Conservation (phyloP, 2,113 vertebrate genomes). For the Oryzias celebensis region DNA sequence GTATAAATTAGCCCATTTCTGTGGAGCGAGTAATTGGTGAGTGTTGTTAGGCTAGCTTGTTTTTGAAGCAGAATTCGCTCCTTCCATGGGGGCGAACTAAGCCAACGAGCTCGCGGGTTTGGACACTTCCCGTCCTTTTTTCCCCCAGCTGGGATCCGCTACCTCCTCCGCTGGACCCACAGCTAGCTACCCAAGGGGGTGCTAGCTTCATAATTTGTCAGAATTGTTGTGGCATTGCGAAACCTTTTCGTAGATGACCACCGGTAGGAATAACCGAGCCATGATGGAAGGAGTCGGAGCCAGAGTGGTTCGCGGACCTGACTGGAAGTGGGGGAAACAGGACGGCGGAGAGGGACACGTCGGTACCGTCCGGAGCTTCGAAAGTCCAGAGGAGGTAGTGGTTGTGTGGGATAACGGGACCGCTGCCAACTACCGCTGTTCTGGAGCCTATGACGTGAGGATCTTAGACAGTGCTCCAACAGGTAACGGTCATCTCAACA, state of each 20-base stretch:
- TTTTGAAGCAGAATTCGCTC: slow-evolving; percentile 32
- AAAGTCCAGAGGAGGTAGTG: slow-evolving; percentile 97
- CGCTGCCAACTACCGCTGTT: slow-evolving; percentile 97
- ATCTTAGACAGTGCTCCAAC: slow-evolving; percentile 97
- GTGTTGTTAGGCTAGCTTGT: slow-evolving; percentile 23
- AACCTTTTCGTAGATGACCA: slow-evolving; percentile 83
- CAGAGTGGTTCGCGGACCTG: slow-evolving; percentile 92
- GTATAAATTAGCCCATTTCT: not conserved
- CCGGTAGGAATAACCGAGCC: slow-evolving; percentile 94
- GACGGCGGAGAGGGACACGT: slow-evolving; percentile 98
- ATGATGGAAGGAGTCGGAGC: slow-evolving; percentile 99
- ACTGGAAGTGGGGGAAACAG: slow-evolving; percentile 99
- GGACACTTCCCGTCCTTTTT: slow-evolving; percentile 41
- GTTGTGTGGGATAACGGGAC: slow-evolving; percentile 99
- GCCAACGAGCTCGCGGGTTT: slow-evolving; percentile 47
- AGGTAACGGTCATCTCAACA: slow-evolving; percentile 73
- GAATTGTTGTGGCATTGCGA: slow-evolving; percentile 18
- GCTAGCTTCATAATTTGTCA: slow-evolving; percentile 32
- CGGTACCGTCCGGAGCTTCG: slow-evolving; percentile 97
- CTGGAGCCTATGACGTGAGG: slow-evolving; percentile 96
- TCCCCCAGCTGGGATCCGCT: slow-evolving; percentile 41
- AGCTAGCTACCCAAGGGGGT: slow-evolving; percentile 17
- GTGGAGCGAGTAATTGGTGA: not conserved
- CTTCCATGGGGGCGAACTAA: slow-evolving; percentile 47
- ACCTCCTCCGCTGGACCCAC: slow-evolving; percentile 10